phyloP scores from a whole-genome alignment of 2,797 vertebrate genomes.

The Chaunax sp. region DNA sequence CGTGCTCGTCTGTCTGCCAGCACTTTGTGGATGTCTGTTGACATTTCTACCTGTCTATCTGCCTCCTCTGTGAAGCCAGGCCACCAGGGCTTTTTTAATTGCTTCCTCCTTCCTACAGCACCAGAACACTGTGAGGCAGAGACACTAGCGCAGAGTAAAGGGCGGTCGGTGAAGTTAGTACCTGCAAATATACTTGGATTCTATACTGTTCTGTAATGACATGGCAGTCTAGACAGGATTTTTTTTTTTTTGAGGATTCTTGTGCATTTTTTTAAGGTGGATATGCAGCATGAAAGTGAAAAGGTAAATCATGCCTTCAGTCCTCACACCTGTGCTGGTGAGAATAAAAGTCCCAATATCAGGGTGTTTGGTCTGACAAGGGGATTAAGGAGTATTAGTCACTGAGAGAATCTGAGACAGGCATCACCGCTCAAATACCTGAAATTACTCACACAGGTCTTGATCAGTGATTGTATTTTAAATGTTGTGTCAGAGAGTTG shows the following conservation, averaged over 20 bases:
- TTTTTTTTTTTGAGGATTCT: constrained; percentile 4
- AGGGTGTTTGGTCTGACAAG: constrained; percentile 74
- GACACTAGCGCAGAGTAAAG: constrained; percentile 32
- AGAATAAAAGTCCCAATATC: constrained; percentile 60
- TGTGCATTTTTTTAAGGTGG: background rate
- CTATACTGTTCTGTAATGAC: background rate
- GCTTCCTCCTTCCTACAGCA: constrained; percentile 76
- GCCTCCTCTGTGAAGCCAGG: constrained; percentile 69
- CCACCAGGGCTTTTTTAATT: constrained; percentile 81
- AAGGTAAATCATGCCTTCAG: constrained; percentile 39
- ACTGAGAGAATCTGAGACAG: constrained; percentile 40
- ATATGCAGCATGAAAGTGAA: constrained; percentile 15
- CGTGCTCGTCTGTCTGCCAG: constrained; percentile 49
- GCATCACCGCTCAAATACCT: constrained; percentile 35
- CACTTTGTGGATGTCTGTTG: constrained; percentile 65
- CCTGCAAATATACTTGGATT: background rate
- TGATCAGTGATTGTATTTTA: constrained; percentile 2
- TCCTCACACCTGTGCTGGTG: constrained; percentile 68
- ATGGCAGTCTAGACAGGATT: background rate
- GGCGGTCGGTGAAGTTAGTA: constrained; percentile 4
- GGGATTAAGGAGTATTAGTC: constrained; percentile 64
- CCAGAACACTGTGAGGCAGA: constrained; percentile 61
- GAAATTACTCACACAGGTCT: constrained; percentile 18
- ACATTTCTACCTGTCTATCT: constrained; percentile 73
- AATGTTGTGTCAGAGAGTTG: background rate